These are phyloP conservation scores for Dallia pectoralis DNA, from an alignment of 2,797 vertebrate species.

Conservation along the genomic window DNA sequence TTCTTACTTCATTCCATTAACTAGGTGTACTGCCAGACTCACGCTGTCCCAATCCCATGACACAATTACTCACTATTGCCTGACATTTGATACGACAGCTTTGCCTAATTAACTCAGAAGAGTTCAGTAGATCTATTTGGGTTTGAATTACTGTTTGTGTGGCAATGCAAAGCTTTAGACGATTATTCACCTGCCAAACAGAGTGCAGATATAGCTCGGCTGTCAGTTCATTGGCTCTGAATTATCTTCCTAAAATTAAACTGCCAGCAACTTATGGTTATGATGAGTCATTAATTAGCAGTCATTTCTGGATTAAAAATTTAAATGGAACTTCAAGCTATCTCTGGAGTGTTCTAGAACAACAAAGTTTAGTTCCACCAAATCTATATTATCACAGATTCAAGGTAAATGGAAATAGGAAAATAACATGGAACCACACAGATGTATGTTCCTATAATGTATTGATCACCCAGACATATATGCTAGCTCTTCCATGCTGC, in stretches of 20 bases:
- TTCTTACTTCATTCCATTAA: background rate
- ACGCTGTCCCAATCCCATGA: background rate
- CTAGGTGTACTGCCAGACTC: background rate
- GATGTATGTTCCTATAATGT: background rate
- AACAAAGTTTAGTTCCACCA: background rate
- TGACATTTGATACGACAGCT: constrained; percentile 4
- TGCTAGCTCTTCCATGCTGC: background rate
- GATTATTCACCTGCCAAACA: background rate
- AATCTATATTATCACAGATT: background rate
- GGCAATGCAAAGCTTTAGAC: background rate
- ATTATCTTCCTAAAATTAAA: background rate
- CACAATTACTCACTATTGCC: background rate
- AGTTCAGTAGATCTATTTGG: background rate
- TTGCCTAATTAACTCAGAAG: background rate
- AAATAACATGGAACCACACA: background rate
- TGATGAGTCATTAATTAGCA: background rate
- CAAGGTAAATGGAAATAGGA: background rate
- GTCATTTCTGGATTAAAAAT: background rate
- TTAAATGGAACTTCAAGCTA: background rate
- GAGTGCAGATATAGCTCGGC: background rate
- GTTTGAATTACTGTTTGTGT: background rate
- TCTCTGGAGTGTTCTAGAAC: background rate
- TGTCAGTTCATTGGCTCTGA: background rate
- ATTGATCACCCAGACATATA: background rate
- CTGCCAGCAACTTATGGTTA: background rate